A percentile compares a stretch with the other conserved stretches of the same genome.
These are phyloP conservation scores for Chionodraco myersi DNA, from an alignment of 2,113 vertebrate genomes.

Conservation along the genomic window DNA sequence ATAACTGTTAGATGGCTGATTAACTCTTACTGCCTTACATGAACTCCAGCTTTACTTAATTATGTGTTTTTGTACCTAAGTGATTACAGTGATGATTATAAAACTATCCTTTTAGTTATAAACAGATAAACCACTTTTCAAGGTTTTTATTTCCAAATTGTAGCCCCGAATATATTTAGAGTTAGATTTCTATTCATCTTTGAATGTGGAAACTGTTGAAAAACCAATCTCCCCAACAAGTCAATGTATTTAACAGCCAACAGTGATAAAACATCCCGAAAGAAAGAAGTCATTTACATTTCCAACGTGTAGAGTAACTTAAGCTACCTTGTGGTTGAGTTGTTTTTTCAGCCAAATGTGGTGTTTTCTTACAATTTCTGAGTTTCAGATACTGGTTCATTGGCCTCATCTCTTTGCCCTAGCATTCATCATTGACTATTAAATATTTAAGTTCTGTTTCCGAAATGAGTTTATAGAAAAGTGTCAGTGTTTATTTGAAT, in stretches of 20 bases:
- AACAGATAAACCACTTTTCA: neutral
- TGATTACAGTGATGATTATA: neutral
- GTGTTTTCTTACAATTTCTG: neutral
- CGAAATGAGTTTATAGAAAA: neutral
- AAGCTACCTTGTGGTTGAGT: neutral
- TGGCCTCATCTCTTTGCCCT: no score
- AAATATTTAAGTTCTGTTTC: neutral
- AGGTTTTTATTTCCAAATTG: neutral
- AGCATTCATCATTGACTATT: neutral
- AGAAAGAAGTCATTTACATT: no score
- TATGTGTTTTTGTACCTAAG: neutral
- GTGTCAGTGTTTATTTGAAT: slow-evolving; percentile 1
- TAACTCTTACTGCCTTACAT: neutral
- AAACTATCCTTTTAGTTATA: neutral
- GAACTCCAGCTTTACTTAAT: slow-evolving; percentile 10
- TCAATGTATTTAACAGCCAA: neutral
- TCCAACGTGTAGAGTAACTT: no score
- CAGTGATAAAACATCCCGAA: no score
- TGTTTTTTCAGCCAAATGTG: neutral
- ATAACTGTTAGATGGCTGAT: neutral
- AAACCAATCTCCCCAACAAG: neutral
- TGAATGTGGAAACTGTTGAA: neutral
- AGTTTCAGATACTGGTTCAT: neutral
- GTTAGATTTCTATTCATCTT: neutral
- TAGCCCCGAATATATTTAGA: neutral